These are phyloP conservation scores for Rhadina sibilatrix DNA, from an alignment of 2,113 vertebrate genomes.

Conservation along the genomic window DNA sequence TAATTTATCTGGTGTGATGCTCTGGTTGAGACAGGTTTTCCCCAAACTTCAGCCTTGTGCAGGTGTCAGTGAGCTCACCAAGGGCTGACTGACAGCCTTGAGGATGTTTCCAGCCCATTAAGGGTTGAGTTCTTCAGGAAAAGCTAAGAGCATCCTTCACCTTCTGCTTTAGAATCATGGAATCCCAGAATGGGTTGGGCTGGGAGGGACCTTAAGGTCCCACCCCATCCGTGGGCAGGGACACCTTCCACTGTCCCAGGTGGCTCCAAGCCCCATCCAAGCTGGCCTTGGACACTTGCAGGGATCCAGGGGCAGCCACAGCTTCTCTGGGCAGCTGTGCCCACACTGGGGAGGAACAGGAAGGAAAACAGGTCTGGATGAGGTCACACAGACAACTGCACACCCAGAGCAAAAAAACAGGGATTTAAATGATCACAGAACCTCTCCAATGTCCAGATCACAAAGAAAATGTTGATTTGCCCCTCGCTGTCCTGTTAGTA, in stretches of 20 bases:
- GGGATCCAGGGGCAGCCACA: not conserved
- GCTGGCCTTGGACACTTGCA: not conserved
- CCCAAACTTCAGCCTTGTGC: not conserved
- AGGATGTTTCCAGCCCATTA: not conserved
- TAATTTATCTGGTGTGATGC: not conserved
- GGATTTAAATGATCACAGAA: not conserved
- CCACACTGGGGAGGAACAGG: rapidly evolving
- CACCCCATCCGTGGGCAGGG: not conserved
- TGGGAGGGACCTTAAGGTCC: not conserved
- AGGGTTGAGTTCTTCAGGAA: not conserved
- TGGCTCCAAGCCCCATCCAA: rapidly evolving
- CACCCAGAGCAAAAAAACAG: not conserved
- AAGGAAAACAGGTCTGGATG: not conserved
- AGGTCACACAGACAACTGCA: not conserved
- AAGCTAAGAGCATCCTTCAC: not conserved
- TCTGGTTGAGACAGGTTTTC: not conserved
- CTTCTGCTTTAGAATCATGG: not conserved
- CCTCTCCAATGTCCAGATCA: not conserved
- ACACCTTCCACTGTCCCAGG: rapidly evolving
- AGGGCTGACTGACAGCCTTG: not conserved
- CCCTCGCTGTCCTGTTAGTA: not conserved
- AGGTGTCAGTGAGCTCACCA: not conserved
- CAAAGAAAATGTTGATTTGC: not conserved
- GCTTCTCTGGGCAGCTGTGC: not conserved
- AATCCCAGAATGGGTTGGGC: not conserved